These are phyloP conservation scores for Oxystoma pomonae DNA, from an alignment of 2,888 invertebrate genomes.

Conservation along the genomic window DNA sequence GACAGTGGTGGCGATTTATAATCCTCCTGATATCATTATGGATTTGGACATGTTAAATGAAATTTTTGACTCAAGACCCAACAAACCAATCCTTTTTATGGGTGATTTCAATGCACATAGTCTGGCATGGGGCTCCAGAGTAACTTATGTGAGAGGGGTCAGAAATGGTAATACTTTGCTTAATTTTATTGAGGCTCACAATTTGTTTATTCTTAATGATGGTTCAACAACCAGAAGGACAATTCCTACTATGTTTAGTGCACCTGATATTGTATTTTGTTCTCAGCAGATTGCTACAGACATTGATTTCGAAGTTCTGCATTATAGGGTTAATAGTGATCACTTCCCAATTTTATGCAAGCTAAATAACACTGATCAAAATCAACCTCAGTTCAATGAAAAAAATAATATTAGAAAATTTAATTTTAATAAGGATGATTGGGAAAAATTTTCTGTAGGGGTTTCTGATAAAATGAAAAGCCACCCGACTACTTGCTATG, in stretches of 20 bases:
- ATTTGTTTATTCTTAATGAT: background rate
- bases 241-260: background rate
- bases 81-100: background rate
- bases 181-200: background rate
- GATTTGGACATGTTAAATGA: background rate
- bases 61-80: background rate
- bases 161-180: background rate
- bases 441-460: background rate
- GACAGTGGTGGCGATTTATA: background rate
- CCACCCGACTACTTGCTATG: too few relatives aligned
- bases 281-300: background rate
- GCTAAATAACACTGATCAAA: background rate
- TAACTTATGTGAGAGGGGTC: background rate
- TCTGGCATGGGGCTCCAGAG: background rate
- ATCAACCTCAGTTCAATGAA: background rate
- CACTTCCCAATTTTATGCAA: background rate
- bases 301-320: background rate
- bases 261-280: background rate
- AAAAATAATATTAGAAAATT: background rate
- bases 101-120: slow-evolving; percentile 2
- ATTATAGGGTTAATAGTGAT: background rate
- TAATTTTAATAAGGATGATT: slow-evolving; percentile 1
- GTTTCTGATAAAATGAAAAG: background rate
- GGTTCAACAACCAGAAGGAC: background rate
- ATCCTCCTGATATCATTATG: background rate